Evolutionary conservation across 1,140 invertebrate genomes (phyloP).

Genomic region (Thaumetopoea pityocampa): DNA sequence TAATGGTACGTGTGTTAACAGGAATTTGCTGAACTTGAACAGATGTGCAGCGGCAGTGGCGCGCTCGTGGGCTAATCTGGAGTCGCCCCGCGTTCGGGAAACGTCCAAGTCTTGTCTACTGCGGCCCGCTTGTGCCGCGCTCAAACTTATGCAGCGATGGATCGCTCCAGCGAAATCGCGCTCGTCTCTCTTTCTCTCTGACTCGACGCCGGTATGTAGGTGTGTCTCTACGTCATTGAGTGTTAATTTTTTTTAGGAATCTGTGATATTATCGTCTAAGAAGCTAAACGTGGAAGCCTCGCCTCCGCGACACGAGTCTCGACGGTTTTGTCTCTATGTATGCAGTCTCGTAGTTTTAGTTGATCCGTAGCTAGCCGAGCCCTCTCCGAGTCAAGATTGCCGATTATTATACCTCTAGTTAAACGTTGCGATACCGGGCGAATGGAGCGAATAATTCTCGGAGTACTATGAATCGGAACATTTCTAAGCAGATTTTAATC

Average conservation of each 20-base stretch:
- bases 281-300: constrained; percentile 31
- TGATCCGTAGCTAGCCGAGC: constrained; percentile 4
- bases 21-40: constrained; percentile 56
- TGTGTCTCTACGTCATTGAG: constrained; percentile 16
- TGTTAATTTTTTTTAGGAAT: constrained; percentile 53
- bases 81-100: too few relatives aligned
- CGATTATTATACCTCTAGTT: not conserved
- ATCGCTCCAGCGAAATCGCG: not conserved
- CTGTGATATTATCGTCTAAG: constrained; percentile 72
- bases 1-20: constrained; percentile 23
- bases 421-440: constrained; percentile 5
- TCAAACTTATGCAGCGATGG: not conserved
- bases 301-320: constrained; percentile 15
- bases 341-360: constrained; percentile 47
- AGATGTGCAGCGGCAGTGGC: constrained; percentile 50
- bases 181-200: not conserved
- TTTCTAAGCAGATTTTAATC: too few relatives aligned
- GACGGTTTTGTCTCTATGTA: constrained; percentile 22
- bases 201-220: too few relatives aligned
- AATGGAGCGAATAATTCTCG: too few relatives aligned
- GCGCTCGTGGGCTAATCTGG: constrained; percentile 54
- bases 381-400: not conserved
- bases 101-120: too few relatives aligned
- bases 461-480: too few relatives aligned
- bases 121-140: constrained; percentile 1